Evolutionary conservation across 1,140 invertebrate genomes (phyloP).

Genomic region (Drosophila rufa): DNA sequence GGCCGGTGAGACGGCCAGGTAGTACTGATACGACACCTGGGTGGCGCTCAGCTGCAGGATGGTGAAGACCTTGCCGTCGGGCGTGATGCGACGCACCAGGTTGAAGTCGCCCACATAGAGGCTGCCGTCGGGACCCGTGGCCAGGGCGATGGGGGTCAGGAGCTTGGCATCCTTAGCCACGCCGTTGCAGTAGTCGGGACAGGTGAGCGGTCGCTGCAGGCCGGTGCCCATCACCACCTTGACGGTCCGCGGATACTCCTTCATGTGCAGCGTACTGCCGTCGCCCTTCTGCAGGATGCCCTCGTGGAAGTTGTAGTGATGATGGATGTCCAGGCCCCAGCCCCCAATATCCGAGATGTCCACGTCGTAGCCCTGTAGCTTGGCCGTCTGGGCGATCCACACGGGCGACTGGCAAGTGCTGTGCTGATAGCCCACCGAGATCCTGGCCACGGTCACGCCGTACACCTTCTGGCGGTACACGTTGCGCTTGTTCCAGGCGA

Average conservation of each 20-base stretch:
- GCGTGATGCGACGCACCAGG: slow-evolving; percentile 95
- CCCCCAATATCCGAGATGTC: slow-evolving; percentile 98
- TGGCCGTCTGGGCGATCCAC: slow-evolving; percentile 97
- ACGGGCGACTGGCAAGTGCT: slow-evolving; percentile 93
- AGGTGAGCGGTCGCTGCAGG: slow-evolving; percentile 91
- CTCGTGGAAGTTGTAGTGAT: slow-evolving; percentile 99
- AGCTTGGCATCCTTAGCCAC: slow-evolving; percentile 94
- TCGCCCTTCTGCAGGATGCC: slow-evolving; percentile 98
- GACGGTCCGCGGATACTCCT: slow-evolving; percentile 95
- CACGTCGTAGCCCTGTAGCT: slow-evolving; percentile 98
- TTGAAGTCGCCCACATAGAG: slow-evolving; percentile 99
- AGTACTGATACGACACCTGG: slow-evolving; percentile 97
- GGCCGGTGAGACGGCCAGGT: slow-evolving; percentile 96
- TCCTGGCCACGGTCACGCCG: slow-evolving; percentile 93
- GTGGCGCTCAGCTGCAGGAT: slow-evolving; percentile 96
- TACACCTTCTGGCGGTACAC: slow-evolving; percentile 98
- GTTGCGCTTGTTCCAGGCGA: slow-evolving; percentile 98
- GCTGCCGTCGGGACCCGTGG: slow-evolving; percentile 97
- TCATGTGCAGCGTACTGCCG: slow-evolving; percentile 96
- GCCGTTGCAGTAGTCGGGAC: slow-evolving; percentile 93
- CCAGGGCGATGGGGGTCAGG: slow-evolving; percentile 95
- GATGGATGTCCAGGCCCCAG: slow-evolving; percentile 99
- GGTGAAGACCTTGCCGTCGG: slow-evolving; percentile 95
- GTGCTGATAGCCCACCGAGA: slow-evolving; percentile 98
- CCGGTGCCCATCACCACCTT: slow-evolving; percentile 97